Evolutionary conservation across 2,888 invertebrate genomes (phyloP), one percentile per base, ranked within the genome.

Genomic region (Atrina japonica): DNA sequence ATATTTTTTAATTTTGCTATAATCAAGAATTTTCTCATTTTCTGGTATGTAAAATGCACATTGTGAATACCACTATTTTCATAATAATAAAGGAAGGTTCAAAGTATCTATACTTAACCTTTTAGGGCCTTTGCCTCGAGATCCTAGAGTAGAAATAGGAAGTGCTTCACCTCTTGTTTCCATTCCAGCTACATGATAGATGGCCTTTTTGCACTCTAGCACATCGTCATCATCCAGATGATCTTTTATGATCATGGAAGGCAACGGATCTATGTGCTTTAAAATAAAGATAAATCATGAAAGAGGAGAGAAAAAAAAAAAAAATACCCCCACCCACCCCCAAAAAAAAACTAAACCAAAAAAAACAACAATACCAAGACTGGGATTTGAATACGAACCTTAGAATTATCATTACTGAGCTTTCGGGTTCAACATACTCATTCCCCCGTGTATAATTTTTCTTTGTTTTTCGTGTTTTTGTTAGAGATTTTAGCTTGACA

Each of bases 101-200:
- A n/a, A n/a, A n/a, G n/a, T n/a, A n/a, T n/a, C n/a, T 16, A 3
- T 41, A 16, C 25, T 45, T 66, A 67, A 91, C 91, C 91, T 82
- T 79, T 91, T 91, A 1, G 89, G 87, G 6, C 91, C 91, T 80
- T 91, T 92, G 7, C 90, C 90, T 50, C 91, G 85, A 18, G 90
- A 84, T 0, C 90, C 89, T 14, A 78, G 67, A 5, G 80, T 73
- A 5, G 94, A 94, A 0, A 95, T 91, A 1, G 95, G 94, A 0
- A 97, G 92, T 43, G 95, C 93, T 86, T 97, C 97, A 86, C 96
- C 95, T 53, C 96, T 94, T 0, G 94, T 93, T 90, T 97, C 97
- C 90, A 96, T 93, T 11, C 93, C 94, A 0, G 97, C 93, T 0
- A 98, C 91, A 73, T 94, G 94, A 79, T 95, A 94, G 68, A 98